phyloP scores from a whole-genome alignment of 92 coral and sea anemone genomes.

The Ricordea florida region DNA sequence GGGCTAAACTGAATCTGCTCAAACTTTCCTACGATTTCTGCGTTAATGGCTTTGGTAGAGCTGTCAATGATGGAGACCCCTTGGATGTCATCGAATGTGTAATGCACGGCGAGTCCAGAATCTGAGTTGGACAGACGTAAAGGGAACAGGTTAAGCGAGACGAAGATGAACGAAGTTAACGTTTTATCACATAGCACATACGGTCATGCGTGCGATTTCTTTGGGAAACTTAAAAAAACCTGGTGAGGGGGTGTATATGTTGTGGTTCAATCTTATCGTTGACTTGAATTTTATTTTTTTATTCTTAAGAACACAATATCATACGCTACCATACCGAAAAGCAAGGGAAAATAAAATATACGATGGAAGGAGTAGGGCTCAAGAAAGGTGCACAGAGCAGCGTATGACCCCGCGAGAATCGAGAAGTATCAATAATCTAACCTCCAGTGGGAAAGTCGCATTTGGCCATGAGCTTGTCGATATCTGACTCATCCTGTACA shows the following conservation, averaged over 20 bases:
- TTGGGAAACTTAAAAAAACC: too few relatives aligned
- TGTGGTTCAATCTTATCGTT: too few relatives aligned
- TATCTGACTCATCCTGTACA: slow-evolving; percentile 45
- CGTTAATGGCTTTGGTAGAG: slow-evolving; percentile 54
- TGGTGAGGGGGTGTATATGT: too few relatives aligned
- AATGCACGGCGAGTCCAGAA: slow-evolving; percentile 52
- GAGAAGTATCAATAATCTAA: neutral
- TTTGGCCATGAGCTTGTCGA: slow-evolving; percentile 43
- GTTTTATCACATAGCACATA: neutral
- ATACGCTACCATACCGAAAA: too few relatives aligned
- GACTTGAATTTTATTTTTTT: too few relatives aligned
- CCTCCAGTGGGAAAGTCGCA: slow-evolving; percentile 60
- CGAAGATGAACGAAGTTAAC: too few relatives aligned
- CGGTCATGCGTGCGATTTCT: neutral
- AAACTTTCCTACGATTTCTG: slow-evolving; percentile 45
- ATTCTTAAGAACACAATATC: too few relatives aligned
- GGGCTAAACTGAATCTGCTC: slow-evolving; percentile 32
- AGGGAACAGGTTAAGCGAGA: too few relatives aligned
- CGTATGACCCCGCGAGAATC: too few relatives aligned
- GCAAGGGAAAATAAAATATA: neutral
- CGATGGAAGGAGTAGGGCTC: neutral
- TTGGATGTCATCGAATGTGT: slow-evolving; percentile 65
- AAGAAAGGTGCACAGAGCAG: too few relatives aligned
- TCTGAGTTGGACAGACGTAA: too few relatives aligned
- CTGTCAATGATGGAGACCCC: slow-evolving; percentile 43